Base-by-base conservation (phyloP, 2,888 invertebrate species). In the Drosophila merina region DNA sequence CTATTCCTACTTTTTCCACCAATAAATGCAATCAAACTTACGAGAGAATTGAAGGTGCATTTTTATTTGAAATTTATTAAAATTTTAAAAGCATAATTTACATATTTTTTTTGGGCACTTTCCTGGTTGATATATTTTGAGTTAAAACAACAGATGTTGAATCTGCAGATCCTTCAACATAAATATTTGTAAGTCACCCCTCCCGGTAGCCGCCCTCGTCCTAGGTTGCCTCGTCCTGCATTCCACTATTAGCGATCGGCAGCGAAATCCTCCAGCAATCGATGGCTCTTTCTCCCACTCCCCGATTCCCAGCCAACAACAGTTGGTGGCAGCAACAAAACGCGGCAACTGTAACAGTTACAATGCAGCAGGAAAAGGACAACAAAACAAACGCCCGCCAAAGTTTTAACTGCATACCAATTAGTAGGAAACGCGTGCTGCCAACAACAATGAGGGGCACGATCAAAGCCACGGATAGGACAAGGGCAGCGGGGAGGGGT, bases 391-490 rank as follows among this genome's bases (percentile, higher is more conserved):
- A 48, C 63, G 79, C 79, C 84, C 88, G 84, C 88, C 86, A 90
- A 89, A 82, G 36, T 36, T 76, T 79, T 68, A 85, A 75, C 88
- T 88, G 88, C 83, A 89, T 86, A 90, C 89, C 90, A 89, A 89
- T 89, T 89, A 90, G 89, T 88, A 82, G 76, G 69, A 78, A 89
- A 84, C 90, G 89, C 89, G 90, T 90, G 89, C 90, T 90, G 83
- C 80, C 79, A 80, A 83, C 79, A 76, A 75, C 74, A 73, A 72
- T 59, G 14, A 79, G 50, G 75, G 76, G 74, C 85, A 84, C 79
- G 83, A 83, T 87, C 81, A 81, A 82, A 84, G 85, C 69, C 73
- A 74, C 70, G 77, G 77, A 76, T 76, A 75, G 75, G 30, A 47
- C n/a, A 10, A 25, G 3, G 42, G 42, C 26, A 28, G 47, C 5